These are phyloP conservation scores for Phaenicophaeus curvirostris DNA, from an alignment of 2,797 vertebrate species.

Conservation along the genomic window DNA sequence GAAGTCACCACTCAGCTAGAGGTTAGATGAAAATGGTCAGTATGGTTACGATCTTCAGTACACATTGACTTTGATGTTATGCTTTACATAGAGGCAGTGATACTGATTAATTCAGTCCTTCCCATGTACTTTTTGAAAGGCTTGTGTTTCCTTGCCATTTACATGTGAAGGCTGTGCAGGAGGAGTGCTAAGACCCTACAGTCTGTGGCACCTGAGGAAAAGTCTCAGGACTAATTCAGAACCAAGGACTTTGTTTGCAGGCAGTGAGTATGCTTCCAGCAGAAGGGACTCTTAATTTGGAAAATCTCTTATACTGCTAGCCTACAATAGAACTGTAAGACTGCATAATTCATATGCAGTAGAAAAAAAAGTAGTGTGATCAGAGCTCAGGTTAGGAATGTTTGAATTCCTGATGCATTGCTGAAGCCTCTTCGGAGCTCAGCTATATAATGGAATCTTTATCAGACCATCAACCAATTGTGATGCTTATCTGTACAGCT, in stretches of 20 bases:
- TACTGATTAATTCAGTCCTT: background rate
- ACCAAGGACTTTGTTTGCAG: background rate
- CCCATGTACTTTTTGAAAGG: background rate
- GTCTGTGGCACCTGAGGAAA: background rate
- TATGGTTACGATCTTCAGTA: background rate
- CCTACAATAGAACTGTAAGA: conserved; percentile 5
- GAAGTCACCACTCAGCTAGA: background rate
- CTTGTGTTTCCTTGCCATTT: background rate
- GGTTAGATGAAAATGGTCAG: background rate
- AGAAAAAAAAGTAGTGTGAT: background rate
- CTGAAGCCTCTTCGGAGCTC: conserved; percentile 29
- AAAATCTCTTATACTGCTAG: background rate
- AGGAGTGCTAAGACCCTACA: background rate
- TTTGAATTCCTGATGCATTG: conserved; percentile 38
- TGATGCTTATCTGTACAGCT: conserved; percentile 58
- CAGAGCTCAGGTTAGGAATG: conserved; percentile 33
- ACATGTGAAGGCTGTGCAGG: background rate
- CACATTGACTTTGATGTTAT: background rate
- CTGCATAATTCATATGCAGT: conserved; percentile 28
- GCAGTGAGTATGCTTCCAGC: background rate
- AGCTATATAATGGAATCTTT: conserved; percentile 65
- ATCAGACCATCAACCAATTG: conserved; percentile 64
- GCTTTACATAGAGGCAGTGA: background rate
- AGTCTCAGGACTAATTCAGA: background rate
- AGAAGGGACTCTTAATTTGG: conserved; percentile 37